Evolutionary conservation across 2,888 invertebrate genomes (phyloP), one percentile per base, ranked within the genome.

Genomic region (Microdon myrmicae): DNA sequence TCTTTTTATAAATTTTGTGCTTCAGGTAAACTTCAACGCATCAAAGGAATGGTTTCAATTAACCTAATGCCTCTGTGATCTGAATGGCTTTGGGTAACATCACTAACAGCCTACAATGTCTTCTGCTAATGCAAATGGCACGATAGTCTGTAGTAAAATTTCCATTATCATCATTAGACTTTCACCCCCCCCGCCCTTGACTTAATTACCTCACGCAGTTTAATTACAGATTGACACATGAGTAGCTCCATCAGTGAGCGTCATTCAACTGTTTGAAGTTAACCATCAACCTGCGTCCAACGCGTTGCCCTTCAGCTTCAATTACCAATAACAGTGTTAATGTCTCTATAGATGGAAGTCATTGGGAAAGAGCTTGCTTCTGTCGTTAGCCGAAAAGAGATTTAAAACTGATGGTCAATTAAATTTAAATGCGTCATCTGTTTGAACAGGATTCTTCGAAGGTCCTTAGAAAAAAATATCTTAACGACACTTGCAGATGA

Each of bases 341-440:
- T 54, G 48, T 23, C 22, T 31, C 26, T 22, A 32, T 26, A 28
- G 48, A 60, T 43, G 44, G 48, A 55, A 38, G 31, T 22, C 8
- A 22, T n/a, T 16, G 12, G 20, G 5, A 3, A 6, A 29, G 4
- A 39, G 16, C 20, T 19, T 19, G 29, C 7, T 28, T 26, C 23
- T 12, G 10, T 8, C 17, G n/a, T n/a, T n/a, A n/a, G n/a, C 13
- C 14, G 9, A 10, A 6, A 19, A 20, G 16, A 12, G 32, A 28
- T 23, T 37, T 23, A 12, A 17, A 19, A 32, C 29, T 59, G 38
- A 55, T 55, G 49, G 55, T 49, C 55, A 22, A 22, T 14, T 55
- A 19, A 49, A 61, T 56, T 61, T 56, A 49, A 41, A 25, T 44
- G 48, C 61, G 61, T 61, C 61, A 61, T 61, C 61, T 61, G 61